Base-by-base conservation (phyloP, 2,113 vertebrate genomes). In the Promerops cafer region DNA sequence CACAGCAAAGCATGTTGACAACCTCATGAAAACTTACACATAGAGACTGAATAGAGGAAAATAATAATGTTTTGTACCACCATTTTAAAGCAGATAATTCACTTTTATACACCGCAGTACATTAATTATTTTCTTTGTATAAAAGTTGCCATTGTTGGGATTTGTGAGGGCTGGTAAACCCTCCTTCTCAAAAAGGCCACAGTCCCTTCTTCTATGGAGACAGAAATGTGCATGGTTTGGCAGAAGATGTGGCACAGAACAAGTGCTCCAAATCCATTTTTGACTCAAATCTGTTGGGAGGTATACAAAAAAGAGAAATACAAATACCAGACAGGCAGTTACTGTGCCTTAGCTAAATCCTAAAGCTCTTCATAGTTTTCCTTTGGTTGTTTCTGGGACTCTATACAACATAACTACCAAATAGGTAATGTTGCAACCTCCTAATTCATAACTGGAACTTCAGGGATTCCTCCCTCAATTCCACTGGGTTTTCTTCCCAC, bases 51-150 rank as follows among this genome's bases (percentile, higher is more conserved):
- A 42, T 1, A 79, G 7, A 59, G 8, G 11, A 28, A 64, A 90
- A 88, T 1, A 45, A 42, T 13, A 20, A 23, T 4, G 3, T 21
- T 75, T 84, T 75, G 27, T 31, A 57, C 17, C 10, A 61, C 40
- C 15, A 39, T 30, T 94, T 89, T 15, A 83, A 89, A 90, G n/a
- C 16, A 69, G 44, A 27, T 20, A 47, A 87, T 69, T 92, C 17
- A 35, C 10, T 52, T 72, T 42, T 20, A 9, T 56, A 28, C n/a
- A 49, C 12, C 7, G 3, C 27, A 16, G 1, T 40, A 27, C 3
- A 6, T 60, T 27, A 40, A 10, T 72, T 69, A 35, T 60, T 77
- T 72, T 54, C 13, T 42, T 56, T 56, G 40, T 10, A 39, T 11
- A 3, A 5, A 54, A 65, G 14, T 47, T 84, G 17, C 9, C 44